Evolutionary conservation across 2,113 vertebrate species (phyloP).

Genomic region (Crypturellus undulatus): DNA sequence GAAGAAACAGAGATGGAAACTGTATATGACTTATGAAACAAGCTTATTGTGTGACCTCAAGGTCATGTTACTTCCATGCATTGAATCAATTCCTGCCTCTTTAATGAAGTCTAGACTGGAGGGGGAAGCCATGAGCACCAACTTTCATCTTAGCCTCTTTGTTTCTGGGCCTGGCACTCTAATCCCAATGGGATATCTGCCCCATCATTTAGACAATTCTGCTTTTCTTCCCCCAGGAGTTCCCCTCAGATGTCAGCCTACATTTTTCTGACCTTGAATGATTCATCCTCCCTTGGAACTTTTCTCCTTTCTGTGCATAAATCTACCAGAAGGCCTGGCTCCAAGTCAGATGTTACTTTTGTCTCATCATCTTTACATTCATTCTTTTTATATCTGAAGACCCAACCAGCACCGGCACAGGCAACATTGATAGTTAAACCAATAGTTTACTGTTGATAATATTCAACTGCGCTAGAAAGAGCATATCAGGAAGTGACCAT

Average conservation of each 20-base stretch:
- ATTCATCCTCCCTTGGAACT: not conserved
- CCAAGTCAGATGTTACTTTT: not conserved
- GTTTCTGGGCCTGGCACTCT: not conserved
- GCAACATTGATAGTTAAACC: not conserved
- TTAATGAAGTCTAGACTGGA: constrained; percentile 41
- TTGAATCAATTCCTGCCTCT: not conserved
- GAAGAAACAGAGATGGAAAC: constrained; percentile 1
- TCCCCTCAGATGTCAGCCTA: not conserved
- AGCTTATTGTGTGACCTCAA: not conserved
- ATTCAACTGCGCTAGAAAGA: not conserved
- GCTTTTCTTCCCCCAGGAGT: not conserved
- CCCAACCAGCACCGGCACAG: fast-evolving
- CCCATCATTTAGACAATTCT: not conserved
- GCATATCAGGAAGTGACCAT: not conserved
- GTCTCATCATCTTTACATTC: not conserved
- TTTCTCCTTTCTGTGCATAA: constrained; percentile 2
- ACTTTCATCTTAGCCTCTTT: constrained; percentile 6
- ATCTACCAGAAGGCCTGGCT: not conserved
- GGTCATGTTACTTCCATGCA: not conserved
- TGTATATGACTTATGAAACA: not conserved
- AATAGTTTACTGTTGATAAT: not conserved
- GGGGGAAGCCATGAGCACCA: not conserved
- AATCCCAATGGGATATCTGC: not conserved
- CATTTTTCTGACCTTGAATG: not conserved
- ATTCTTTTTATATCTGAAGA: not conserved